phyloP scores from a whole-genome alignment of 2,113 vertebrate species.

The Scalopus aquaticus region DNA sequence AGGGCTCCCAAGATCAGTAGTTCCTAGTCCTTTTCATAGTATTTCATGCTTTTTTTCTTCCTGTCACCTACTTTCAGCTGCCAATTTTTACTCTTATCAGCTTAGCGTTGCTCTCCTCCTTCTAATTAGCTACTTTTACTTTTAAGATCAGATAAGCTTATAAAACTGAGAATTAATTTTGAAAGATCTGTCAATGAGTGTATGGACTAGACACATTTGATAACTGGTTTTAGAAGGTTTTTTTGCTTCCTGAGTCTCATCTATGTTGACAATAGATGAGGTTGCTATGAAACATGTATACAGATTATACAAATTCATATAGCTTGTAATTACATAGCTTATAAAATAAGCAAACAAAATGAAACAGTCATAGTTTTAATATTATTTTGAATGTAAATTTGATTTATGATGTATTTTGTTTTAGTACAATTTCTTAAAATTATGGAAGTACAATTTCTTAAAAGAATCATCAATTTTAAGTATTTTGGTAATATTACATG shows the following conservation, averaged over 20 bases:
- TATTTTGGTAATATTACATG: not conserved
- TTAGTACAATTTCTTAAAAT: not conserved
- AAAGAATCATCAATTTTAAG: not conserved
- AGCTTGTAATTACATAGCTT: not conserved
- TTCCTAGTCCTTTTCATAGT: not conserved
- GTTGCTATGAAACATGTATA: not conserved
- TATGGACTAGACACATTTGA: not conserved
- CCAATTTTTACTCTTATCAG: not conserved
- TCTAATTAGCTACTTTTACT: not conserved
- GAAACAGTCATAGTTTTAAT: not conserved
- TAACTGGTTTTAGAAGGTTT: not conserved
- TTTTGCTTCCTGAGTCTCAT: not conserved
- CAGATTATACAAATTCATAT: not conserved
- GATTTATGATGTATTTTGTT: not conserved
- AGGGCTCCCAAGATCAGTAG: fast-evolving
- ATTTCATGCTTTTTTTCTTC: not conserved
- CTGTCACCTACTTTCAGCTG: not conserved
- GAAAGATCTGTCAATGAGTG: not conserved
- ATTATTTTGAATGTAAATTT: not conserved
- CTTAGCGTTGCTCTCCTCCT: not conserved
- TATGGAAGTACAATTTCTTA: not conserved
- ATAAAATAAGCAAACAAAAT: not conserved
- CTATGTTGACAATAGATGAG: not conserved
- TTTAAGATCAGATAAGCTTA: not conserved
- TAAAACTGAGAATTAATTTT: not conserved